Evolutionary conservation across 2,888 invertebrate genomes (phyloP).

Genomic region (Lasioglossum pauxillum): DNA sequence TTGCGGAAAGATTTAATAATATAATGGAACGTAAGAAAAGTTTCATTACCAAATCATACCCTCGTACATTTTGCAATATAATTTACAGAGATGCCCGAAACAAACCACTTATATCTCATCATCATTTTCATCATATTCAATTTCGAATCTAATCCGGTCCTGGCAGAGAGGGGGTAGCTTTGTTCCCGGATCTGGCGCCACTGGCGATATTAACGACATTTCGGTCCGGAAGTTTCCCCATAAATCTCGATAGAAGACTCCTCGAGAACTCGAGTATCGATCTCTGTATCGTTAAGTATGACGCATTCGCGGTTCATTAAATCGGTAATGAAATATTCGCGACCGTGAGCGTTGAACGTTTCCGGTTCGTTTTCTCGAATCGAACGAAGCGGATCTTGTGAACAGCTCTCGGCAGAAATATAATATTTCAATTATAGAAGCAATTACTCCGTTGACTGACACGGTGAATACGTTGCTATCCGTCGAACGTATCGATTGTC

Average conservation of each 20-base stretch:
- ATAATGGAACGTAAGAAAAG: not conserved
- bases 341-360: too few species aligned
- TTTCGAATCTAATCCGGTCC: too few species aligned
- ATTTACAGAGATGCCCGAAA: too few species aligned
- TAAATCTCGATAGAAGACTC: not conserved
- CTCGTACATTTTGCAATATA: too few species aligned
- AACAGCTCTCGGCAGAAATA: not conserved
- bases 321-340: not conserved
- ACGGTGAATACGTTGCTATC: not conserved
- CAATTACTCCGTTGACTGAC: not conserved
- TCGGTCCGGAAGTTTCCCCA: not conserved
- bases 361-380: not conserved
- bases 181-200: not conserved
- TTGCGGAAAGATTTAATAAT: not conserved
- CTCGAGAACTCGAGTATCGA: not conserved
- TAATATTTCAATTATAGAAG: slow-evolving; percentile 9
- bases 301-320: not conserved
- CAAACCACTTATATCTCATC: too few species aligned
- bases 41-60: not conserved
- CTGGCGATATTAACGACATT: not conserved
- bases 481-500: slow-evolving; percentile 36
- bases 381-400: not conserved
- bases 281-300: not conserved
- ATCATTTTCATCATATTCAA: too few species aligned
- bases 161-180: too few species aligned